Percentiles rank a stretch among this genome's conserved stretches.
phyloP scores from a whole-genome alignment of 2,888 invertebrate genomes.

The Stenolophus ochropezus region DNA sequence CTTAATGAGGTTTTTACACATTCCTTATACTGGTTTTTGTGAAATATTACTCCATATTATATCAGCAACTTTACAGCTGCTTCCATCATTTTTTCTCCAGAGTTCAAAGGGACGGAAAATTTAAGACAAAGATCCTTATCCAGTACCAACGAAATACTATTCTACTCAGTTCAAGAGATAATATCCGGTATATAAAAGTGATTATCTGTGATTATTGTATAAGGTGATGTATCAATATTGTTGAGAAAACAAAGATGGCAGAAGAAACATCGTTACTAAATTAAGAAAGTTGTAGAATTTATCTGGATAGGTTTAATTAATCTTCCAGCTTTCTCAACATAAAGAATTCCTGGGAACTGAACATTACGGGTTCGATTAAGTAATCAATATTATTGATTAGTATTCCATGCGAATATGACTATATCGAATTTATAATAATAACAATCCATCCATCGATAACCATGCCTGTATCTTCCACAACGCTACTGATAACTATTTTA shows the following conservation, averaged over 20 bases:
- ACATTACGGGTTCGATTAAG: slow-evolving; percentile 29
- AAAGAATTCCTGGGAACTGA: slow-evolving; percentile 40
- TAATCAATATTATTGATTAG: slow-evolving; percentile 36
- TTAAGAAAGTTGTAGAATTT: slow-evolving; percentile 45
- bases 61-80: background rate
- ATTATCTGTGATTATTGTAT: too few species aligned
- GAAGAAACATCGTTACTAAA: slow-evolving; percentile 15
- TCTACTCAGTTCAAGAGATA: too few species aligned
- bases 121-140: too few species aligned
- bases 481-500: too few species aligned
- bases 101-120: too few species aligned
- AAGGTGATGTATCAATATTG: slow-evolving; percentile 4
- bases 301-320: slow-evolving; percentile 30
- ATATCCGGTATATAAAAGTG: too few species aligned
- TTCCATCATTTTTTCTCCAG: too few species aligned
- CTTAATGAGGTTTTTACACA: slow-evolving; percentile 23
- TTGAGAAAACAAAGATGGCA: background rate
- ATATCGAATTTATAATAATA: slow-evolving; percentile 3
- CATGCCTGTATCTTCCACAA: too few species aligned
- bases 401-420: slow-evolving; percentile 15
- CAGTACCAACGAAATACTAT: too few species aligned
- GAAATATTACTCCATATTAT: slow-evolving; percentile 10
- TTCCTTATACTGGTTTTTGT: background rate
- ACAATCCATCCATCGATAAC: too few species aligned
- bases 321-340: slow-evolving; percentile 34